Evolutionary conservation across 2,888 invertebrate species (phyloP).

Genomic region (Synergus umbraculus): DNA sequence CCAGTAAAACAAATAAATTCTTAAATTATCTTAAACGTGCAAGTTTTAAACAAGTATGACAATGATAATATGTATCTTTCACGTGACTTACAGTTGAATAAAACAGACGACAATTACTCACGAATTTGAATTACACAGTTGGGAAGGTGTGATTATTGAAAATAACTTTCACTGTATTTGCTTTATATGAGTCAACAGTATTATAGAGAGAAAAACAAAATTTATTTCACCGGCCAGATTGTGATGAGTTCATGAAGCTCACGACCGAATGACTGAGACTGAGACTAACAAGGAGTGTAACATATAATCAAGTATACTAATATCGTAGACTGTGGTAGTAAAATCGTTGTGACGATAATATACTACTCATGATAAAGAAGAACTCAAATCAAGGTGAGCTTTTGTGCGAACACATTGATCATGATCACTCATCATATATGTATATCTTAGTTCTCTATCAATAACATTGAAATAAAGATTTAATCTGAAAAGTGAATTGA

Average conservation of each 20-base stretch:
- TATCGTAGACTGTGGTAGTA: background rate
- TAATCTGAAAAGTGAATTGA: too few relatives aligned
- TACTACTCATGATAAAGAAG: background rate
- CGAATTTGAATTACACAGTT: background rate
- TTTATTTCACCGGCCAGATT: background rate
- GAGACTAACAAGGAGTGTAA: too few relatives aligned
- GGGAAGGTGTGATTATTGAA: background rate
- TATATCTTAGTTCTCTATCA: too few relatives aligned
- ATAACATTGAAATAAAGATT: too few relatives aligned
- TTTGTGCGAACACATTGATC: too few relatives aligned
- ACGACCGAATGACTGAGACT: background rate
- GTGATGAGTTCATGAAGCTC: background rate
- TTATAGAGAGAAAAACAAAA: too few relatives aligned
- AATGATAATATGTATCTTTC: background rate
- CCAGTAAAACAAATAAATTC: too few relatives aligned
- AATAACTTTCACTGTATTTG: too few relatives aligned
- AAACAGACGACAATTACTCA: background rate
- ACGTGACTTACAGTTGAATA: background rate
- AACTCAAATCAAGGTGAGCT: background rate
- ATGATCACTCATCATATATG: too few relatives aligned
- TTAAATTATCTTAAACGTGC: too few relatives aligned
- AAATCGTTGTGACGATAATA: background rate
- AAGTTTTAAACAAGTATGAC: too few relatives aligned
- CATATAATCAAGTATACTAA: background rate
- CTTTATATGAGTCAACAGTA: too few relatives aligned